Evolutionary conservation across 2,113 vertebrate species (phyloP).

Genomic region (Pithys albifrons): DNA sequence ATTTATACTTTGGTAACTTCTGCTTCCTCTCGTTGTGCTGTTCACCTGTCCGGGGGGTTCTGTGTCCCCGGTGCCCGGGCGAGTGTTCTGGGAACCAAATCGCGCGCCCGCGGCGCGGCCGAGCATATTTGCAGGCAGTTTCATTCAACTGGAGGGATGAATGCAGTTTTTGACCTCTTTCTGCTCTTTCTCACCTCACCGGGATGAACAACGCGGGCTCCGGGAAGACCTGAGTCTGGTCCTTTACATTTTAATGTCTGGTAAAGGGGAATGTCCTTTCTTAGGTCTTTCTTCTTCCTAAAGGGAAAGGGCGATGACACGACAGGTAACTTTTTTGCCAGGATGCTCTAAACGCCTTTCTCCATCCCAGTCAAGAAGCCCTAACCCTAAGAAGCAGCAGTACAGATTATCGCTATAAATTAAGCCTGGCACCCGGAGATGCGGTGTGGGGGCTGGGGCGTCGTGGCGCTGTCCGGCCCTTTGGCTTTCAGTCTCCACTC

Average conservation of each 20-base stretch:
- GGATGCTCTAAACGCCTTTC: not conserved
- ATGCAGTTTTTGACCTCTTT: not conserved
- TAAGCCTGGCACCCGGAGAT: not conserved
- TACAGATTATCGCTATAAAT: not conserved
- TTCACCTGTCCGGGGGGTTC: conserved; percentile 49
- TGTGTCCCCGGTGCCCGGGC: not conserved
- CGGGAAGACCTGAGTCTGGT: not conserved
- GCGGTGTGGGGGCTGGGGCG: not conserved
- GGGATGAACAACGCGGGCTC: not conserved
- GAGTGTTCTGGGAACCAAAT: not conserved
- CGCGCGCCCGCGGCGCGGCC: not conserved
- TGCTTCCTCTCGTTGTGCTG: not conserved
- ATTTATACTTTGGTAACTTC: conserved; percentile 52
- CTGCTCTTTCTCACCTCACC: not conserved
- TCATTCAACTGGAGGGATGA: not conserved
- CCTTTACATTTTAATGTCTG: not conserved
- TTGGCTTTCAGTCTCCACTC: not conserved
- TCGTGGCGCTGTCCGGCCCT: not conserved
- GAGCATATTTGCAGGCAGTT: not conserved
- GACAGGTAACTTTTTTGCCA: conserved; percentile 24
- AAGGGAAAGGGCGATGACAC: not conserved
- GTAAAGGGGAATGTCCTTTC: not conserved
- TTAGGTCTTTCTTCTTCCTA: not conserved
- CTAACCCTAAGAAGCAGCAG: not conserved
- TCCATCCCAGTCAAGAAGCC: not conserved